A percentile compares a stretch with the other conserved stretches of the same genome.
Evolutionary conservation across 2,888 invertebrate genomes (phyloP).

Genomic region (Drosophila subquinaria): DNA sequence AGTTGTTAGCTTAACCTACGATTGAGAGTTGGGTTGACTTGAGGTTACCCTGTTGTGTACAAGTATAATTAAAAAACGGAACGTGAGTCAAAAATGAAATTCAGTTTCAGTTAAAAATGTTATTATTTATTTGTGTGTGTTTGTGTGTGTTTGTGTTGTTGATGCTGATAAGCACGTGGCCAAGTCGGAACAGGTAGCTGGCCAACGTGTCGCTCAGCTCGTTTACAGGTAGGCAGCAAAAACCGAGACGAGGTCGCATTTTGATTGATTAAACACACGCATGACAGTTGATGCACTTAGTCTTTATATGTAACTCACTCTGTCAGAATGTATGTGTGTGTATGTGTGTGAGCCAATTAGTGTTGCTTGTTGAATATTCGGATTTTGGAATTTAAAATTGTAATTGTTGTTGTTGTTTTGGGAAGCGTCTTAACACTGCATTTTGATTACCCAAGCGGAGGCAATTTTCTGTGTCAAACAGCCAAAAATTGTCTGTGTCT

Average conservation of each 20-base stretch:
- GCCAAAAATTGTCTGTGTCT: constrained; percentile 39
- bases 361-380: constrained; percentile 43
- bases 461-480: constrained; percentile 50
- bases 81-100: constrained; percentile 50
- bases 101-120: no score
- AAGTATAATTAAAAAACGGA: constrained; percentile 34
- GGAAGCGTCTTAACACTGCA: constrained; percentile 10
- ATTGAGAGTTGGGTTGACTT: background rate
- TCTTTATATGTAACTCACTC: background rate
- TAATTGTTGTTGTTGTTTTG: background rate
- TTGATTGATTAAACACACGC: constrained; percentile 71
- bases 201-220: constrained; percentile 53
- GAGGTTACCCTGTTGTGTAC: constrained; percentile 11
- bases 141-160: constrained; percentile 18
- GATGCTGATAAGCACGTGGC: constrained; percentile 61
- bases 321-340: background rate
- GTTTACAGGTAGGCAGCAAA: constrained; percentile 30
- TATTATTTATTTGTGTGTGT: no score
- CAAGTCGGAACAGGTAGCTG: constrained; percentile 39
- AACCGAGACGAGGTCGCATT: constrained; percentile 45
- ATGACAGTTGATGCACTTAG: constrained; percentile 54
- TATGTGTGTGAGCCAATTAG: constrained; percentile 52
- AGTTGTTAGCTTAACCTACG: constrained; percentile 2
- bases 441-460: constrained; percentile 42
- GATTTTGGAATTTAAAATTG: constrained; percentile 9